Evolutionary conservation across 2,888 invertebrate species (phyloP), one percentile per base, ranked within the genome.

Genomic region (Onthophagus sagittarius): DNA sequence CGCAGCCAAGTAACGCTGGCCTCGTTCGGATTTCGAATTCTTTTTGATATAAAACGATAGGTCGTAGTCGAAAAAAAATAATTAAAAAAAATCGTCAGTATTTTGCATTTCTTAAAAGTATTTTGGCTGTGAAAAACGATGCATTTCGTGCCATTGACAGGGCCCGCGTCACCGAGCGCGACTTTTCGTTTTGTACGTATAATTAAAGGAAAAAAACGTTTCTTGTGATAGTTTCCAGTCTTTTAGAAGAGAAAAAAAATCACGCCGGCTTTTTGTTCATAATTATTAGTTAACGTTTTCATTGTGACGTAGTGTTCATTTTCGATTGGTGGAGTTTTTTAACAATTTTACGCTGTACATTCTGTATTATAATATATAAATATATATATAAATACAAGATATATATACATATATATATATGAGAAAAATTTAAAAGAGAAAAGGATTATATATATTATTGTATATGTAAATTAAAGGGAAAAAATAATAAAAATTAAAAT

Each of bases 101-200:
- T 85, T 67, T 84, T 81, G 80, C 78, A 80, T 81, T 81, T 82
- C 79, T 67, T 67, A 67, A 32, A 32, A 31, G 67, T 67, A 82
- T 75, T 84, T 84, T 82, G 85, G 85, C 85, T 85, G 85, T 85
- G 85, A 84, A 82, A 82, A 81, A 83, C 81, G 39, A 82, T 83
- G 84, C 83, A 84, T 84, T 84, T 81, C 84, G 85, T 85, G 85
- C 85, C 85, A 85, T 67, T 67, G 67, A 23, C 67, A 23, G 31
- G 67, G 67, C 67, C 13, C n/a, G 67, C 67, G 70, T 73, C 72
- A 73, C 75, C 73, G 23, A 31, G 67, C 23, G 23, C 67, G n/a
- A 67, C 7, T 15, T 63, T 65, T 67, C 23, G 23, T 67, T 67
- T 64, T 67, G 32, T 67, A 31, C 23, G 67, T 53, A 53, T 53